These are phyloP conservation scores for Odontomachus brunneus DNA, from an alignment of 1,140 invertebrate species.

Conservation along the genomic window DNA sequence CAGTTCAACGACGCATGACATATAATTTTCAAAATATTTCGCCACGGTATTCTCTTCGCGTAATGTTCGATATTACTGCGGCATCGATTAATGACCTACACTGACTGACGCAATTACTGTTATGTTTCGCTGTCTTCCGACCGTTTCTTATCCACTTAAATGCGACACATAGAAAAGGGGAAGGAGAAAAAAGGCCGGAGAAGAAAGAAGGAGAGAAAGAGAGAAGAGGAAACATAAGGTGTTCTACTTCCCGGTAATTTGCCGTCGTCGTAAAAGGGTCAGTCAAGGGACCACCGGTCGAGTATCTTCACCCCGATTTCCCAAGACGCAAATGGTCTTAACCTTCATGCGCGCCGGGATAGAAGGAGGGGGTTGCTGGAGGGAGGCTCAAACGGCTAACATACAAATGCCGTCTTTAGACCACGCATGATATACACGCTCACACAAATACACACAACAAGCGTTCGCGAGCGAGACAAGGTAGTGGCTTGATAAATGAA, in stretches of 20 bases:
- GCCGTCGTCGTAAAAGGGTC: constrained; percentile 39
- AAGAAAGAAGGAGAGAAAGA: too few species aligned
- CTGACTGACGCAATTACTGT: too few species aligned
- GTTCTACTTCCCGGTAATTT: constrained; percentile 30
- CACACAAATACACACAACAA: constrained; percentile 11
- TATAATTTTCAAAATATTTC: too few species aligned
- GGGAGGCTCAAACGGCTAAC: constrained; percentile 15
- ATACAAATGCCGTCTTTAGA: constrained; percentile 67
- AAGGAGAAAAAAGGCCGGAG: too few species aligned
- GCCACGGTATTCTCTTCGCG: too few species aligned
- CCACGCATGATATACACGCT: not conserved
- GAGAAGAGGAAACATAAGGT: not conserved
- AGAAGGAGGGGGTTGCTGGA: not conserved
- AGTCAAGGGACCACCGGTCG: constrained; percentile 32
- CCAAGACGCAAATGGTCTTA: constrained; percentile 59
- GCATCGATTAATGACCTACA: too few species aligned
- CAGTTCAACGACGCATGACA: too few species aligned
- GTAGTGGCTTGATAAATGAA: constrained; percentile 69
- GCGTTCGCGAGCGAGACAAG: not conserved
- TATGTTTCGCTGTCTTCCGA: too few species aligned
- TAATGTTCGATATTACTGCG: too few species aligned
- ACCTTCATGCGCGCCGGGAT: not conserved
- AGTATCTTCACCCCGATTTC: constrained; percentile 57
- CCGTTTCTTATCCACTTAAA: too few species aligned
- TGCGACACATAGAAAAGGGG: too few species aligned